These are phyloP conservation scores for Acrocera orbiculus DNA, from an alignment of 2,888 invertebrate genomes.

Conservation along the genomic window DNA sequence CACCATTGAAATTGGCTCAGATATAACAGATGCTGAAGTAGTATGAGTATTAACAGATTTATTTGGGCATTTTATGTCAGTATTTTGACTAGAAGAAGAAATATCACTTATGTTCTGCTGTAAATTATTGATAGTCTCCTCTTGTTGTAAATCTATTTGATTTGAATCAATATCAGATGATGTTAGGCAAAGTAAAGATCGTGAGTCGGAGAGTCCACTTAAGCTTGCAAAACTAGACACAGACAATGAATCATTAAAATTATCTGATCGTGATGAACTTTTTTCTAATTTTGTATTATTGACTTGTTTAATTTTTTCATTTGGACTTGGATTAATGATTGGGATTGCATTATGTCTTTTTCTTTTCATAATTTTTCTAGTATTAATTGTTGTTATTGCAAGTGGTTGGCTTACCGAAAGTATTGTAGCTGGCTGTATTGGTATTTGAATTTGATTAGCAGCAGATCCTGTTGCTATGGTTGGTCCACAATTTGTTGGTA, in stretches of 20 bases:
- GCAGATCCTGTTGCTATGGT: slow-evolving; percentile 1
- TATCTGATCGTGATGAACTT: no score
- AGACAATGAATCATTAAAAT: no score
- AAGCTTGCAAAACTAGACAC: no score
- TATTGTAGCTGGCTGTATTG: no score
- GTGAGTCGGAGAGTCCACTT: no score
- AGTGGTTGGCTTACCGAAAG: slow-evolving; percentile 1
- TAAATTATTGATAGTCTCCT: slow-evolving; percentile 11
- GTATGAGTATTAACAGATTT: slow-evolving; percentile 21
- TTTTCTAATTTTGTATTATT: no score
- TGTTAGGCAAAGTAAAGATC: no score
- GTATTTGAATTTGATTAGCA: neutral
- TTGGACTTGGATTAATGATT: slow-evolving; percentile 35
- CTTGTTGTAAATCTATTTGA: no score
- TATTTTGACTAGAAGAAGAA: slow-evolving; percentile 13
- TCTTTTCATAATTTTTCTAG: slow-evolving; percentile 18
- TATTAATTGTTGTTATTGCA: slow-evolving; percentile 15
- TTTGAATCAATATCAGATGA: no score
- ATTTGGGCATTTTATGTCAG: neutral
- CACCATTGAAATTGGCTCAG: no score
- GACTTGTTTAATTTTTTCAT: slow-evolving; percentile 26
- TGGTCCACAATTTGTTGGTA: slow-evolving; percentile 1
- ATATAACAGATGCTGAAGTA: slow-evolving; percentile 53
- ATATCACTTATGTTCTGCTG: slow-evolving; percentile 7
- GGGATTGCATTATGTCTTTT: slow-evolving; percentile 27